These are phyloP conservation scores for Gasterosteus nipponicus DNA, from an alignment of 2,113 vertebrate genomes.

Conservation along the genomic window DNA sequence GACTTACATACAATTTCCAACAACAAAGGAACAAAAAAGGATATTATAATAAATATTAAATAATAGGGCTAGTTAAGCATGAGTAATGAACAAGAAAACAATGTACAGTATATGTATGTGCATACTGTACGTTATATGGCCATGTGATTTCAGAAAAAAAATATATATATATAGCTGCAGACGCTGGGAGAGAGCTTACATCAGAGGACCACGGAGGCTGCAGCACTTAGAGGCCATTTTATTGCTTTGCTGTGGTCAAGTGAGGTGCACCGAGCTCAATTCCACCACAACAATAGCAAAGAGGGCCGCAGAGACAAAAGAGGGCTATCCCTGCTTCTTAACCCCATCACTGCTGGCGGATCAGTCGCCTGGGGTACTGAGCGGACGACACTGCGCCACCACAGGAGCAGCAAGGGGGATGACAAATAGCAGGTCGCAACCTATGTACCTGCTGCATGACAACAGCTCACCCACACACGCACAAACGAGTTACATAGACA, in stretches of 20 bases:
- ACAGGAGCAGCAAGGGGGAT: constrained; percentile 44
- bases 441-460: constrained; percentile 26
- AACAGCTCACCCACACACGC: constrained; percentile 1
- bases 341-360: constrained; percentile 75
- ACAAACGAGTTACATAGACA: constrained; percentile 2
- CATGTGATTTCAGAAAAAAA: constrained; percentile 37
- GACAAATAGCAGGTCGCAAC: constrained; percentile 45
- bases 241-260: constrained; percentile 86
- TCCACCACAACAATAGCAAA: constrained; percentile 84
- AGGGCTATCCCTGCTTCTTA: constrained; percentile 82
- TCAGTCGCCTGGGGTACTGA: constrained; percentile 57
- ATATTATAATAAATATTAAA: background rate
- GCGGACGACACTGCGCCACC: constrained; percentile 38
- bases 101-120: constrained; percentile 3
- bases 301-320: constrained; percentile 83
- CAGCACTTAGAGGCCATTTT: constrained; percentile 84
- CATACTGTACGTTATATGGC: constrained; percentile 3
- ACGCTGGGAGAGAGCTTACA: constrained; percentile 73
- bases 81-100: constrained; percentile 4
- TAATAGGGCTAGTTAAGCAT: background rate
- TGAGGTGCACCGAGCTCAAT: constrained; percentile 85
- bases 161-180: constrained; percentile 37
- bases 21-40: background rate
- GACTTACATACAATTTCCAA: background rate
- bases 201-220: constrained; percentile 74